Base-by-base conservation (phyloP, 1,140 invertebrate genomes). In the Eupristina koningsbergeri region DNA sequence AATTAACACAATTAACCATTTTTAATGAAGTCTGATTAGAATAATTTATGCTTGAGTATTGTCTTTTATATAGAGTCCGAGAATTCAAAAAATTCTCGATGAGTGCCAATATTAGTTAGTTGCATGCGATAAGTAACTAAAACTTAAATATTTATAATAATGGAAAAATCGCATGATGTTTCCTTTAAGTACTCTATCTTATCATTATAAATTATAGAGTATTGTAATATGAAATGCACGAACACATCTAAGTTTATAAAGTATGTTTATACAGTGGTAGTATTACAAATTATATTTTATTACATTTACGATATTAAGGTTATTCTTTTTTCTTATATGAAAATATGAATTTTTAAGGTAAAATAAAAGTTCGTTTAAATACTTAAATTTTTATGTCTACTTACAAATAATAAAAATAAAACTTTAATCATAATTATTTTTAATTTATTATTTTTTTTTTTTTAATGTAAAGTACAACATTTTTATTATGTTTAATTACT, bases 31-130 rank as follows among this genome's bases (percentile, higher is more conserved):
- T 13, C n/a, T 41, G 36, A 11, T 73, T 41, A 45, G 13, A 47
- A 34, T n/a, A 50, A 6, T 76, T 76, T 75, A 34, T 34, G 41
- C 73, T 50, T 19, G n/a, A 19, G 6, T 19, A 50, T 15, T 50
- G 15, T 75, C 31, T 29, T 19, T 17, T 75, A 29, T 73, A 75
- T n/a, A 58, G 47, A 77, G 45, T 77, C 31, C 36, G 45, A 85
- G 26, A 76, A 41, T 67, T 6, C 22, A 34, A 41, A 1, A n/a
- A 47, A 75, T 75, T 81, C 71, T 81, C 80, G 80, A 31, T 81
- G 80, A 41, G 47, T 81, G 71, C 74, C 71, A 75, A 75, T 81
- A 81, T 64, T 75, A 36, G 45, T 74, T 75, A n/a, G 53, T 64
- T 81, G 71, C 26, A 45, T n/a, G n/a, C n/a, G 64, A 39, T 8